Base-by-base conservation (phyloP, 2,113 vertebrate genomes). In the Hystrix brachyura region DNA sequence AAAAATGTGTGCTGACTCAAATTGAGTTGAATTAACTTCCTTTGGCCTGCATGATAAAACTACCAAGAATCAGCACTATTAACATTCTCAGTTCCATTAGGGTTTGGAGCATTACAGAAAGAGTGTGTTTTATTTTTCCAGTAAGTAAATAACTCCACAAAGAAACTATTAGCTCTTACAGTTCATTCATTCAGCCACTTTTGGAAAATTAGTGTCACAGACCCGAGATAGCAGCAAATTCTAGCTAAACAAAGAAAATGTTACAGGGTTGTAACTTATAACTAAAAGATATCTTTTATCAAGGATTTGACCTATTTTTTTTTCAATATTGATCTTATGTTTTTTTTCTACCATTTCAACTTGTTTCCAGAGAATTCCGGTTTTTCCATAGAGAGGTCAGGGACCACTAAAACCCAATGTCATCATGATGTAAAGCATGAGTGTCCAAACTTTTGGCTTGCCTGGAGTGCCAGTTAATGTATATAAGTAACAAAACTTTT, bases 301-400 rank as follows among this genome's bases (percentile, higher is more conserved):
- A 76, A 65, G 17, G 29, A 74, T 87, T 80, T 53, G 34, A n/a
- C 13, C 46, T 82, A 0, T 64, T 69, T 69, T 88, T 69, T 88
- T 12, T 57, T 9, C 46, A 84, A 23, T 91, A 9, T 91, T 53
- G 59, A 80, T 7, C 23, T 92, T 95, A 65, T 43, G 78, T 27
- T 71, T 48, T 85, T 90, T 76, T 81, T 62, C 76, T 92, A 48
- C 10, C 81, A 81, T 90, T 94, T 96, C 15, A 65, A 14, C 29
- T 72, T 91, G 7, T 86, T 97, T 84, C 46, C 89, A 64, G 74
- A 80, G 74, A 92, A 55, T 90, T 94, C 53, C 72, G 55, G 51
- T 79, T 32, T 84, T 78, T 27, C 48, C 17, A 0, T 67, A 65
- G 57, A 60, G 3, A 94, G 18, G 27, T 87, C 38, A 94, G 64